Percentiles rank a stretch among this genome's conserved stretches.
phyloP scores from a whole-genome alignment of 1,140 invertebrate species.

The Nylanderia fulva region DNA sequence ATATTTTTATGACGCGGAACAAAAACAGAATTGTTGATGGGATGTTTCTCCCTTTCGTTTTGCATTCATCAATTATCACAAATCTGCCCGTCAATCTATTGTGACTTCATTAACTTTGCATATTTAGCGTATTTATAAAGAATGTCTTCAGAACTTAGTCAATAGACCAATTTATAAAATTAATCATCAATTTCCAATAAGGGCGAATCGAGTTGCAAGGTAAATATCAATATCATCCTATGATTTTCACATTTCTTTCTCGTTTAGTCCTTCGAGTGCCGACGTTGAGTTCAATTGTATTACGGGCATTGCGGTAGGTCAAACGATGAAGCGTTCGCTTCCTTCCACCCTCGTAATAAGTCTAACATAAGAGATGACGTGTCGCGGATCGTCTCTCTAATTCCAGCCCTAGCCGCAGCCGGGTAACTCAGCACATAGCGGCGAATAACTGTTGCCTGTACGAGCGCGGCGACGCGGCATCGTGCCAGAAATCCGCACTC shows the following conservation, averaged over 20 bases:
- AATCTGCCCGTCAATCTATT: neutral
- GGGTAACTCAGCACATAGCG: constrained; percentile 61
- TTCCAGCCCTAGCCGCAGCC: constrained; percentile 68
- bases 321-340: neutral
- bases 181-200: neutral
- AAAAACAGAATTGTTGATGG: neutral
- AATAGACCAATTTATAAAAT: neutral
- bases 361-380: constrained; percentile 20
- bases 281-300: neutral
- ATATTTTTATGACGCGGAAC: neutral
- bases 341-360: neutral
- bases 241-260: neutral
- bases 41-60: neutral
- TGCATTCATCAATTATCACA: neutral
- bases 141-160: no score
- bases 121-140: neutral
- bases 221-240: constrained; percentile 5
- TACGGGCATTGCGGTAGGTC: neutral
- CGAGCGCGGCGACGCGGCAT: constrained; percentile 83
- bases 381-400: constrained; percentile 31
- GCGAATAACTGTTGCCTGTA: constrained; percentile 80
- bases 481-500: constrained; percentile 79
- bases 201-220: neutral
- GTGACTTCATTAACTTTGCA: constrained; percentile 29
- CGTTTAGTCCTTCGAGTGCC: neutral